A percentile compares a stretch with the other conserved stretches of the same genome.
phyloP scores from a whole-genome alignment of 1,140 invertebrate genomes.

The Drosophila paulistorum region DNA sequence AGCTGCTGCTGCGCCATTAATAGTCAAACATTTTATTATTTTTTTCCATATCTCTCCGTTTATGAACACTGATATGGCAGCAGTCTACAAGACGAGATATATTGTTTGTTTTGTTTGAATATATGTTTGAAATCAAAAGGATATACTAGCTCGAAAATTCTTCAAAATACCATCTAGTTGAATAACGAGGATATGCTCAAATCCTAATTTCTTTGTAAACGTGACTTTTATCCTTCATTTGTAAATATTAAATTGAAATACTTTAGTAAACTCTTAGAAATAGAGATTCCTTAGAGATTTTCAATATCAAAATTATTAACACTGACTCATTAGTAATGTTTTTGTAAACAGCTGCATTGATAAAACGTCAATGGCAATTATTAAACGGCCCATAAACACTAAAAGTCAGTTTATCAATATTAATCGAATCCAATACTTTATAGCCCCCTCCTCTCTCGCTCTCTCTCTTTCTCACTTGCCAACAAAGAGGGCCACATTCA shows the following conservation, averaged over 20 bases:
- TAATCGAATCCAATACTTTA: conserved; percentile 33
- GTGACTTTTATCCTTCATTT: too few relatives aligned
- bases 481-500: not conserved
- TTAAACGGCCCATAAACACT: conserved; percentile 54
- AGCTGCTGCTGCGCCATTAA: too few relatives aligned
- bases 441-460: not conserved
- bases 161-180: too few relatives aligned
- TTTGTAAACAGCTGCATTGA: conserved; percentile 32
- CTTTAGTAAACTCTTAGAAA: too few relatives aligned
- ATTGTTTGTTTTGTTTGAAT: too few relatives aligned
- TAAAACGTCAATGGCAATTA: conserved; percentile 33
- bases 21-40: not conserved
- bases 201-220: too few relatives aligned
- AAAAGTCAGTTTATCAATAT: conserved; percentile 56
- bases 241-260: too few relatives aligned
- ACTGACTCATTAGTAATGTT: not conserved
- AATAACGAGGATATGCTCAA: too few relatives aligned
- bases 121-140: too few relatives aligned
- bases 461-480: not conserved
- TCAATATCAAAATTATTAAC: not conserved
- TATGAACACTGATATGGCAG: too few relatives aligned
- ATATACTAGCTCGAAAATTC: too few relatives aligned
- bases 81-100: too few relatives aligned
- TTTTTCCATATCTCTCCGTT: not conserved
- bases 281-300: not conserved